A percentile compares a stretch with the other conserved stretches of the same genome.
Conservation (phyloP, 2,113 vertebrate genomes). For the Sinocyclocheilus anophthalmus region DNA sequence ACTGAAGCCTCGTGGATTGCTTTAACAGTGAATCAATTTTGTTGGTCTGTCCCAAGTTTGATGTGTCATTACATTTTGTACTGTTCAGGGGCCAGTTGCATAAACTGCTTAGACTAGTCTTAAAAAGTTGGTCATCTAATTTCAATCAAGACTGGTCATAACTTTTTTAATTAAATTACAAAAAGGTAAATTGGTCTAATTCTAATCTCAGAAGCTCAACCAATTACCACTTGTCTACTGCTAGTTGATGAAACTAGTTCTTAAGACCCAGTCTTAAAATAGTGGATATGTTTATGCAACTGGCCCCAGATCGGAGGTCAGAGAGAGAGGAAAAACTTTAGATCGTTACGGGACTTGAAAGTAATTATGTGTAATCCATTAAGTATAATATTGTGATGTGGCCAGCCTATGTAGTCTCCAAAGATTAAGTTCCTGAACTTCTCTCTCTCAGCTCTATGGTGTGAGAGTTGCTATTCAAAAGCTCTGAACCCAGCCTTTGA, state of each 20-base stretch:
- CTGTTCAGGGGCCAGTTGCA: background rate
- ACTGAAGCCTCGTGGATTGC: conserved; percentile 42
- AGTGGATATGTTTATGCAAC: too few species aligned
- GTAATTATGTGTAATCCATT: conserved; percentile 14
- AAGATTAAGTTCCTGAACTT: background rate
- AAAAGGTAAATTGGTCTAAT: too few species aligned
- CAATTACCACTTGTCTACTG: too few species aligned
- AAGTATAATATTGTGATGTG: background rate
- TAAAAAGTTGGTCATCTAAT: too few species aligned
- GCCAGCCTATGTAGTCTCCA: conserved; percentile 1
- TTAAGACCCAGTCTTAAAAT: too few species aligned
- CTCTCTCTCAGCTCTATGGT: conserved; percentile 33
- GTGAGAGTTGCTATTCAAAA: conserved; percentile 56
- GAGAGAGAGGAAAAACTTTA: conserved; percentile 19
- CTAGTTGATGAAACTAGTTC: too few species aligned
- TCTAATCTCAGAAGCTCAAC: too few species aligned
- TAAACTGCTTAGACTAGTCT: too few species aligned
- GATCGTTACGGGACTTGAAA: background rate
- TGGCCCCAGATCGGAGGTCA: background rate
- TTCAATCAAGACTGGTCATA: too few species aligned
- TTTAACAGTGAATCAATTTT: conserved; percentile 48
- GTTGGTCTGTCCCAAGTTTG: conserved; percentile 31
- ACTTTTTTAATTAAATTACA: too few species aligned
- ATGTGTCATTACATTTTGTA: conserved; percentile 32
- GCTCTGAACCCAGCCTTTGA: conserved; percentile 64